A percentile compares a stretch with the other conserved stretches of the same genome.
These are phyloP conservation scores for Petrolisthes manimaculis DNA, from an alignment of 2,888 invertebrate genomes.

Conservation along the genomic window DNA sequence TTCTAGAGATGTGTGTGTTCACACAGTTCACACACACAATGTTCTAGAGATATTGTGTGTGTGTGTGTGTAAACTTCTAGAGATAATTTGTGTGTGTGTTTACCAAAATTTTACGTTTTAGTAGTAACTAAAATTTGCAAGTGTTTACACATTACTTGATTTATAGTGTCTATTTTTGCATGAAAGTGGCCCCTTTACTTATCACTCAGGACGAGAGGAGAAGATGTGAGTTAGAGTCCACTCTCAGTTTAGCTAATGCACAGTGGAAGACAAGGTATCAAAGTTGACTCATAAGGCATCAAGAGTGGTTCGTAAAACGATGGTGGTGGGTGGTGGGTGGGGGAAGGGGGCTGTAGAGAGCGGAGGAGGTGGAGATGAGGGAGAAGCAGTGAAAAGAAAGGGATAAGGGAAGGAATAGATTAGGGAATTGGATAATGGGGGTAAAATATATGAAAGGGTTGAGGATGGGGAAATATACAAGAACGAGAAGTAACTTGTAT, in stretches of 20 bases:
- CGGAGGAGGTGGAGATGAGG: neutral
- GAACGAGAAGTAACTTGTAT: neutral
- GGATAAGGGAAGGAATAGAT: neutral
- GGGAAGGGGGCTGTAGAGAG: too few species aligned
- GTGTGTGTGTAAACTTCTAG: slow-evolving; percentile 1
- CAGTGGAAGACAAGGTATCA: too few species aligned
- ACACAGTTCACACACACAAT: neutral
- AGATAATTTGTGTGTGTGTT: neutral
- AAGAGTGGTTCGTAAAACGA: too few species aligned
- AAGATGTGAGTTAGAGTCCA: too few species aligned
- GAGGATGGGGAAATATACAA: neutral
- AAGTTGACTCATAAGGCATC: too few species aligned
- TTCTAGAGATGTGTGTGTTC: neutral
- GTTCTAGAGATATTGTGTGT: neutral
- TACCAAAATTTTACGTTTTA: neutral
- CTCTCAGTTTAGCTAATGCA: too few species aligned
- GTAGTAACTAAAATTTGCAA: too few species aligned
- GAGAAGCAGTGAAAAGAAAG: neutral
- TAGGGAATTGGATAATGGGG: neutral
- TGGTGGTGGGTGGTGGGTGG: too few species aligned
- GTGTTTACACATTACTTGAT: too few species aligned
- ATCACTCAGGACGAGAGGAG: too few species aligned
- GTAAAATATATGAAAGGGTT: neutral
- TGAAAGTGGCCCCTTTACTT: too few species aligned
- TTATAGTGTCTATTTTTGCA: too few species aligned